Base-by-base conservation (phyloP, 2,888 invertebrate genomes). In the Suillia variegata region DNA sequence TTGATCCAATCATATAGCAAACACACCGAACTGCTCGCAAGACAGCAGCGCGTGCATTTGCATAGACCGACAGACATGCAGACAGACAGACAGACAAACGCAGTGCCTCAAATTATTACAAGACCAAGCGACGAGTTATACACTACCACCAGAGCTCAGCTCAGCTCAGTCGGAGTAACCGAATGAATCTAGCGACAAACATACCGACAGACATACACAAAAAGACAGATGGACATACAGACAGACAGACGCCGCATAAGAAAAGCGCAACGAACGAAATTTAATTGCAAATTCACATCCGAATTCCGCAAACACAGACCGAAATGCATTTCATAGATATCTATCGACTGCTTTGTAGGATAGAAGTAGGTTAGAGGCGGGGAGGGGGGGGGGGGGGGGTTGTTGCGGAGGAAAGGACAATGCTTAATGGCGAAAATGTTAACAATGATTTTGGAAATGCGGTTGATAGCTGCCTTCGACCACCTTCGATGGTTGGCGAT, bases 381-480 rank as follows among this genome's bases (percentile, higher is more conserved):
- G 49, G 34, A 21, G 34, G 22, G 5, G 53, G 2, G 21, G 22
- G 34, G 12, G 53, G 8, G 6, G 15, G 38, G 38, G 15, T 8
- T 20, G 6, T 13, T 18, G 53, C 12, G 13, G 8, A 18, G 15
- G 24, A n/a, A n/a, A n/a, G n/a, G n/a, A n/a, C 67, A 61, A 73
- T 70, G 75, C 75, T 72, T 74, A 72, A 74, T 72, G 72, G 72
- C 71, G 75, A 69, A 74, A 74, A 72, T 72, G 72, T 72, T 72
- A 73, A 72, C 75, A 74, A 72, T 74, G 66, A 69, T 73, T 75
- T 63, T 38, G 38, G n/a, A 38, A 38, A 38, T 38, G 38, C 38
- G 38, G 38, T 38, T 38, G 38, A 38, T 13, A 13, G 15, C 38
- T 38, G 38, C 13, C 6, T n/a, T n/a, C n/a, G 38, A 38, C 38